Base-by-base conservation (phyloP, 2,888 invertebrate species). In the Pantelozetes paolii region DNA sequence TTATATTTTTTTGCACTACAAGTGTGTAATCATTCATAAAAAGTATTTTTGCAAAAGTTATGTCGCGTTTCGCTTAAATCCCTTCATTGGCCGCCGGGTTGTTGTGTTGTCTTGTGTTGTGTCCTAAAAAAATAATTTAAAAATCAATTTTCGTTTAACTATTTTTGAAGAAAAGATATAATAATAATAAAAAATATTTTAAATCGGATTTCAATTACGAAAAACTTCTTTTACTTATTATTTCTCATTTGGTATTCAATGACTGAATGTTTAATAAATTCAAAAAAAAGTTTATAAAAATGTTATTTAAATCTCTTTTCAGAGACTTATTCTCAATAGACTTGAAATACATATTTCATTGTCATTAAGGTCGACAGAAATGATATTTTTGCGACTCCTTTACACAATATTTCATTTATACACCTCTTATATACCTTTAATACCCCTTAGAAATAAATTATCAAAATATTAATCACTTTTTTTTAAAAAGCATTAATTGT, bases 291-390 rank as follows among this genome's bases (percentile, higher is more conserved):
- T n/a, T 50, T 50, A 36, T 36, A 36, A n/a, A 36, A 36, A 36
- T 36, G 36, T 36, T 36, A 8, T 36, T 8, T 36, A 36, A 36
- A 36, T 9, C 36, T 36, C 9, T 36, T 36, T 36, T 36, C 9
- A 5, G 36, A 36, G 9, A 9, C 26, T 54, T 23, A 23, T 54
- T 54, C 20, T 15, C 26, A 26, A 26, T 54, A 54, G 9, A 54
- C 2, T 3, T 18, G 20, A 54, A 50, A 50, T 20, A 6, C 20
- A 50, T 26, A 13, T 32, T 32, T 62, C 62, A n/a, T 32, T 62
- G 62, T 62, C 32, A 62, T 62, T 62, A 62, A 62, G 62, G 62
- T 62, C 62, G 62, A 62, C 30, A 32, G 26, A 23, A 54, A 54
- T 20, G 20, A n/a, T 20, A 15, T 9, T 45, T 36, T 36, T 36